Conservation (phyloP, 2,888 invertebrate species). For the Hoplodrina blanda region DNA sequence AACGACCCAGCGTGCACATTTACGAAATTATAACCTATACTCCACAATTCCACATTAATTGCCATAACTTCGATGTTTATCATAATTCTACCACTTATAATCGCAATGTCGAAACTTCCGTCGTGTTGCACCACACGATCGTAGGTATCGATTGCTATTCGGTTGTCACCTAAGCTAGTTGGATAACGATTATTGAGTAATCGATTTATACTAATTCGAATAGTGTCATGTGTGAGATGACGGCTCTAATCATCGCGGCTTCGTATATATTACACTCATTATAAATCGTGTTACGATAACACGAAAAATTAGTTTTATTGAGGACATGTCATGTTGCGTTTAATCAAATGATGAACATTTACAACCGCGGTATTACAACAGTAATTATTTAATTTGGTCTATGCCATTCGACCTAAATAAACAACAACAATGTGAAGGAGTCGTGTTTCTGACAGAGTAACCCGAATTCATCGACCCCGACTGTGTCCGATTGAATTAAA, state of each 20-base stretch:
- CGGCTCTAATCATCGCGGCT: constrained; percentile 70
- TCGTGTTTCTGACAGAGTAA: constrained; percentile 77
- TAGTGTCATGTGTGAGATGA: constrained; percentile 65
- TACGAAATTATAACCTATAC: constrained; percentile 67
- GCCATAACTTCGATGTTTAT: constrained; percentile 77
- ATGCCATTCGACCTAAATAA: constrained; percentile 74
- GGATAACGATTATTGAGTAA: constrained; percentile 85
- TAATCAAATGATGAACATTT: constrained; percentile 40
- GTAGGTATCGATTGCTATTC: constrained; percentile 79
- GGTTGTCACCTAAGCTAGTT: constrained; percentile 83
- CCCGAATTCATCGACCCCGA: constrained; percentile 85
- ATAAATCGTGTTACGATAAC: constrained; percentile 43
- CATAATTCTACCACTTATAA: constrained; percentile 79
- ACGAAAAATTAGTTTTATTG: constrained; percentile 31
- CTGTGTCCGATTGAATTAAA: constrained; percentile 87
- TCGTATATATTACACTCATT: constrained; percentile 53
- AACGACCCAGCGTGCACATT: constrained; percentile 65
- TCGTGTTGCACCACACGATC: constrained; percentile 79
- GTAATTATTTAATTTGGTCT: constrained; percentile 54
- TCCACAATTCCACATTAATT: constrained; percentile 68
- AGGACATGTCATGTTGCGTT: constrained; percentile 44
- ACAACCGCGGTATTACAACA: constrained; percentile 18
- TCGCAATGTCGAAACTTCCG: constrained; percentile 84
- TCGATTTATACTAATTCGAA: constrained; percentile 67
- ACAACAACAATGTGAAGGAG: constrained; percentile 70